Evolutionary conservation across 1,140 invertebrate genomes (phyloP).

Genomic region (Tetraneura akinire): DNA sequence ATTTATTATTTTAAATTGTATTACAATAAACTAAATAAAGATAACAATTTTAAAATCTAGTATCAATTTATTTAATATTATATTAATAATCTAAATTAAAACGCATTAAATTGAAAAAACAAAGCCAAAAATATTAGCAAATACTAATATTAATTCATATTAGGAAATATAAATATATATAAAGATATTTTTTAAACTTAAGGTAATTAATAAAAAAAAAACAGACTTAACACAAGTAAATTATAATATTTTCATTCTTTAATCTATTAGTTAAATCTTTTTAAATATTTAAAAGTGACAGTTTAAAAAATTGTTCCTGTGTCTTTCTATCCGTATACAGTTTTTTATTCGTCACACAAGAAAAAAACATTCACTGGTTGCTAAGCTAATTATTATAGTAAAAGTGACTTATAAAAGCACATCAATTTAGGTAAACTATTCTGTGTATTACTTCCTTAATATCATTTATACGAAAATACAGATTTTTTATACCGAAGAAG

Average conservation of each 20-base stretch:
- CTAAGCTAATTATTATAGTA: background rate
- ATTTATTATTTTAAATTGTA: no score
- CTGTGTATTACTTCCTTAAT: background rate
- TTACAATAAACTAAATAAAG: no score
- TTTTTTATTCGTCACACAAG: background rate
- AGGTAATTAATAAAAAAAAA: background rate
- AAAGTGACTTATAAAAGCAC: background rate
- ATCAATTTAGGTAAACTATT: background rate
- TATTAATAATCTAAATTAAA: no score
- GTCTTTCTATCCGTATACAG: background rate
- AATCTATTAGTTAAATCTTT: background rate
- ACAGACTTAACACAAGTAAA: background rate
- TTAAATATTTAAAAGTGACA: constrained; percentile 1
- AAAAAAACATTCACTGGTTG: background rate
- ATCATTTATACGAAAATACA: background rate
- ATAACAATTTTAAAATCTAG: no score
- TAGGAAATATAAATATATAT: no score
- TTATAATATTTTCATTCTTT: background rate
- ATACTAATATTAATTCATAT: no score
- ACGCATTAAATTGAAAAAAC: no score
- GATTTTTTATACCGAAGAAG: background rate
- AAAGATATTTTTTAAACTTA: background rate
- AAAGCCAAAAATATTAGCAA: no score
- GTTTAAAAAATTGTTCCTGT: background rate
- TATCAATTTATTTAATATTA: no score